phyloP scores from a whole-genome alignment of 1,140 invertebrate species.

The Plutomurus gul region DNA sequence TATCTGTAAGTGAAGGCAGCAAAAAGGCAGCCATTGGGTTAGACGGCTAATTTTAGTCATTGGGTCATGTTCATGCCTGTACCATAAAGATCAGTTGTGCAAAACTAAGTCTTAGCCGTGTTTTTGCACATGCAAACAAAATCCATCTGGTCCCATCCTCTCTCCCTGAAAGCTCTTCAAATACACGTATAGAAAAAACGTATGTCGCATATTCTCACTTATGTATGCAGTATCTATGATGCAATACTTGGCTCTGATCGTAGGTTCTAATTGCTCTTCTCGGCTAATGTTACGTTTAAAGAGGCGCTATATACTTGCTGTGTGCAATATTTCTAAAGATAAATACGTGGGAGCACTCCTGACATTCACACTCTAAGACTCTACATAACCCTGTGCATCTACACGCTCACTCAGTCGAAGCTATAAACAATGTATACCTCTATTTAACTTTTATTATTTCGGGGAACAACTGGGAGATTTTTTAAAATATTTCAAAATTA shows the following conservation, averaged over 20 bases:
- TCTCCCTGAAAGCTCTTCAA: no score
- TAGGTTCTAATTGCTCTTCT: conserved; percentile 12
- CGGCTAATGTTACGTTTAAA: not conserved
- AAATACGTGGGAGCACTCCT: not conserved
- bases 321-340: not conserved
- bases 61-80: not conserved
- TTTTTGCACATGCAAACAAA: not conserved
- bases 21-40: no score
- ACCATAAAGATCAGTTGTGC: conserved; percentile 3
- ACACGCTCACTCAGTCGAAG: no score
- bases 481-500: no score
- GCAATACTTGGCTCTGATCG: conserved; percentile 8
- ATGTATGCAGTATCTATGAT: not conserved
- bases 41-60: conserved; percentile 18
- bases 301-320: not conserved
- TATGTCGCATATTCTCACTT: no score
- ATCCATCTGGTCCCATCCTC: not conserved
- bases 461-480: no score
- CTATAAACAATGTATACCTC: no score
- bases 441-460: no score
- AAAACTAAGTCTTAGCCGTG: conserved; percentile 4
- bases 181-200: no score
- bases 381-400: not conserved
- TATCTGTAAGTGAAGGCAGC: no score
- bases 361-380: not conserved